phyloP scores from a whole-genome alignment of 2,797 vertebrate genomes.

The Buceros bicornis region DNA sequence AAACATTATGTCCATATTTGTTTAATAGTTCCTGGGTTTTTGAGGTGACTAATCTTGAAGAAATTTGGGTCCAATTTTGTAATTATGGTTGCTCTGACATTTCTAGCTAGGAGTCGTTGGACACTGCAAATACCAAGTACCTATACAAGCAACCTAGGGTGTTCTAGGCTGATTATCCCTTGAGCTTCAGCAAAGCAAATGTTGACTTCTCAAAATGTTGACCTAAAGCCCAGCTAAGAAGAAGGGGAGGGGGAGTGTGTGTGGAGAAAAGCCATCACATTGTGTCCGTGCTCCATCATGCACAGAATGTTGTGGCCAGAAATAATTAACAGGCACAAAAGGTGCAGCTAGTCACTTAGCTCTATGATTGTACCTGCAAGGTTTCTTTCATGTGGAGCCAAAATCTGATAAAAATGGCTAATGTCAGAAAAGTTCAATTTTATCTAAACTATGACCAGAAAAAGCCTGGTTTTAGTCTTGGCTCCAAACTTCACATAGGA shows the following conservation, averaged over 20 bases:
- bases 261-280: neutral
- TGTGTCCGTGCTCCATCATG: conserved; percentile 49
- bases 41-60: conserved; percentile 10
- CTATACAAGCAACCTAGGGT: neutral
- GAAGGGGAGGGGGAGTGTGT: neutral
- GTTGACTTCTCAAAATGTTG: conserved; percentile 7
- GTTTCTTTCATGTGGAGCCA: conserved; percentile 57
- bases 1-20: neutral
- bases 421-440: conserved; percentile 22
- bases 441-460: conserved; percentile 6
- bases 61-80: neutral
- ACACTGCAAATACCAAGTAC: neutral
- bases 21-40: conserved; percentile 8
- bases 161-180: neutral
- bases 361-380: conserved; percentile 47
- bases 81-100: neutral
- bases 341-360: conserved; percentile 55
- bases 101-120: neutral
- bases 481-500: neutral
- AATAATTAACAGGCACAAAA: conserved; percentile 59
- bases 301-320: conserved; percentile 25
- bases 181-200: neutral
- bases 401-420: conserved; percentile 43
- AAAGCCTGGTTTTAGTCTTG: neutral
- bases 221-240: neutral